phyloP scores from a whole-genome alignment of 30 jellyfish, hydroid and myxozoan genomes.

The Turritopsis dohrnii region DNA sequence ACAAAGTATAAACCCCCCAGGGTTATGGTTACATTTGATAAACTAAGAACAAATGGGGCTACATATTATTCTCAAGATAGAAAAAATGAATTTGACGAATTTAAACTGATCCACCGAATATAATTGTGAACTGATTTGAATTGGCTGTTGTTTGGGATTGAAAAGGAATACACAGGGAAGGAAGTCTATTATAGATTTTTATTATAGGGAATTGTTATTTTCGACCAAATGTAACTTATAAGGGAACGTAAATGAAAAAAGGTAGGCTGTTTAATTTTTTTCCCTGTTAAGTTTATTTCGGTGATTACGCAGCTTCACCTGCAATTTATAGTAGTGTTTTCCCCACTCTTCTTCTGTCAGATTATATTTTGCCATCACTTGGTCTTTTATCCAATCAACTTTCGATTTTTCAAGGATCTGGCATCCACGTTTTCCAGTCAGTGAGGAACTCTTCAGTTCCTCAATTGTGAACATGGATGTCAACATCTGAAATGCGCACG shows the following conservation, averaged over 20 bases:
- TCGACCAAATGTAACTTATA: too few relatives aligned
- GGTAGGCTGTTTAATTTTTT: background rate
- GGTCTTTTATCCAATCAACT: background rate
- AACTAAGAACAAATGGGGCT: too few relatives aligned
- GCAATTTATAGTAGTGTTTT: background rate
- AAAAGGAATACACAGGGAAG: background rate
- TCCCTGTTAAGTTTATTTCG: background rate
- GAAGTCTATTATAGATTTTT: too few relatives aligned
- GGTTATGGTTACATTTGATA: too few relatives aligned
- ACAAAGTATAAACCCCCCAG: too few relatives aligned
- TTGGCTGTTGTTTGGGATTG: background rate
- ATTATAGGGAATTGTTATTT: too few relatives aligned
- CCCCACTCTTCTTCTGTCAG: background rate
- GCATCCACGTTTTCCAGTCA: background rate
- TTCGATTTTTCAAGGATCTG: background rate
- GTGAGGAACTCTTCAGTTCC: background rate
- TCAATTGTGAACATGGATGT: background rate
- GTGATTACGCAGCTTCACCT: background rate
- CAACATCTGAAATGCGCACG: background rate
- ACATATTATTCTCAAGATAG: background rate
- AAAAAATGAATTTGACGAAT: background rate
- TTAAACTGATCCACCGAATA: background rate
- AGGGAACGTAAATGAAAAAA: background rate
- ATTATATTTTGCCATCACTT: too few relatives aligned
- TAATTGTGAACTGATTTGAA: too few relatives aligned